These are phyloP conservation scores for Pangasius mekongensis DNA, from an alignment of 2,797 vertebrate genomes.

Conservation along the genomic window DNA sequence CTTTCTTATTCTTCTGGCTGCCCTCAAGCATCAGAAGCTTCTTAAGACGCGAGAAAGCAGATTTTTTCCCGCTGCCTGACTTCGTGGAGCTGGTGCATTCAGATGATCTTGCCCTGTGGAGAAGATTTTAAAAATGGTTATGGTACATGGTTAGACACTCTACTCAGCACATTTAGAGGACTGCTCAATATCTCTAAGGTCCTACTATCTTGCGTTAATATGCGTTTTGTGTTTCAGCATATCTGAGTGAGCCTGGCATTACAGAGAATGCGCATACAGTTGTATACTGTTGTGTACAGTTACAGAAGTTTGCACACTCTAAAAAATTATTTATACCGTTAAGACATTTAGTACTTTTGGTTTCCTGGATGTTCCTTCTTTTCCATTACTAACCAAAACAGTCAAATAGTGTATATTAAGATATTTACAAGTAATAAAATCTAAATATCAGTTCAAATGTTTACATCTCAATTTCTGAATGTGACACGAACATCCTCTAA, in stretches of 20 bases:
- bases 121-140: slow-evolving; percentile 6
- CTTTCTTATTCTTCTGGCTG: slow-evolving; percentile 76
- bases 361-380: background rate
- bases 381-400: background rate
- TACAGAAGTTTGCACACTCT: background rate
- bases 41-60: slow-evolving; percentile 86
- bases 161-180: background rate
- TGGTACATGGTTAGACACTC: background rate
- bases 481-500: background rate
- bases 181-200: background rate
- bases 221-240: background rate
- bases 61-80: slow-evolving; percentile 75
- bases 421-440: too few relatives aligned
- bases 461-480: background rate
- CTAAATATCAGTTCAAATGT: background rate
- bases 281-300: background rate
- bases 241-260: background rate
- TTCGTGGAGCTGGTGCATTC: slow-evolving; percentile 73
- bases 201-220: background rate
- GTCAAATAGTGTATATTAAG: background rate
- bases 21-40: slow-evolving; percentile 83
- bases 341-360: background rate
- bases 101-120: slow-evolving; percentile 69
- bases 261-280: background rate
- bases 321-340: background rate